Evolutionary conservation across 2,888 invertebrate species (phyloP).

Genomic region (Marronus borbonicus): DNA sequence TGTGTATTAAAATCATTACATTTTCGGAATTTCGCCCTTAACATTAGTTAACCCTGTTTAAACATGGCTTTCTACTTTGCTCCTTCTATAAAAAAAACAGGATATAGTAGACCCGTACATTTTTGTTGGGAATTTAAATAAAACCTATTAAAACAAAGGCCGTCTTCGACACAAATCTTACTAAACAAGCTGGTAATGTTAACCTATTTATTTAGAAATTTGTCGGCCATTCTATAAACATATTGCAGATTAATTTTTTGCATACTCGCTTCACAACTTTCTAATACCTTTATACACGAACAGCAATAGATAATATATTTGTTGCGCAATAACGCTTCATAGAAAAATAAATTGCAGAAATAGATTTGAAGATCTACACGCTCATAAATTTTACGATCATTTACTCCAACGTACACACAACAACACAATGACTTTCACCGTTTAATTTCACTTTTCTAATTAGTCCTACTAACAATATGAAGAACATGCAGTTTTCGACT

Average conservation of each 20-base stretch:
- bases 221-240: too few species aligned
- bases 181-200: too few species aligned
- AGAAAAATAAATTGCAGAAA: constrained; percentile 19
- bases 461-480: constrained; percentile 25
- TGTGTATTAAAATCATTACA: too few species aligned
- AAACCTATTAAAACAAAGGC: too few species aligned
- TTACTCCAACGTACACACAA: background rate
- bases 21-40: too few species aligned
- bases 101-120: too few species aligned
- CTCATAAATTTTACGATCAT: constrained; percentile 3
- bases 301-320: constrained; percentile 8
- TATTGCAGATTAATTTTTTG: background rate
- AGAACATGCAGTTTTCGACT: background rate
- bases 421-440: constrained; percentile 29
- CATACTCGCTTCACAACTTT: background rate
- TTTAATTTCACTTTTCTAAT: constrained; percentile 38
- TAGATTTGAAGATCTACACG: constrained; percentile 6
- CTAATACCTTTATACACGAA: background rate
- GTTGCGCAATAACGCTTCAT: constrained; percentile 5
- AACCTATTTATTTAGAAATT: too few species aligned
- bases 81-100: too few species aligned
- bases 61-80: too few species aligned
- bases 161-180: too few species aligned
- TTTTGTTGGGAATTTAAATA: too few species aligned
- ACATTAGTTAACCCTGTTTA: too few species aligned